Percentiles rank a stretch among this genome's conserved stretches.
These are phyloP conservation scores for Vimba vimba DNA, from an alignment of 2,113 vertebrate species.

Conservation along the genomic window DNA sequence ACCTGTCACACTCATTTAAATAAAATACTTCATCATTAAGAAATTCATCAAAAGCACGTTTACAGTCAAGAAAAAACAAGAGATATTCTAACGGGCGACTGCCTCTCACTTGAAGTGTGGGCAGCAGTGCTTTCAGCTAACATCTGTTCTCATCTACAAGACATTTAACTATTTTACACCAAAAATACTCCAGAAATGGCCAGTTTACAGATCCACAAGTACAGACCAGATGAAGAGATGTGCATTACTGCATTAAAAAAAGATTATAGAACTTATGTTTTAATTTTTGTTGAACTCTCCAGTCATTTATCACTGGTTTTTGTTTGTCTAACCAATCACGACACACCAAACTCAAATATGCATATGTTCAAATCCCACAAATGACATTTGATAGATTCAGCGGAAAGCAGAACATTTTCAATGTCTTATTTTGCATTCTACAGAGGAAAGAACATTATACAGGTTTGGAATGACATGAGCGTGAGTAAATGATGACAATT, in stretches of 20 bases:
- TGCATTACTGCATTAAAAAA: not conserved
- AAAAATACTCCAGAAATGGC: not conserved
- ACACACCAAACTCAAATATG: not conserved
- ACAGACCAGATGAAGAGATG: not conserved
- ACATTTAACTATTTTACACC: not conserved
- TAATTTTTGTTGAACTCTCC: no score
- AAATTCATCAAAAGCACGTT: not conserved
- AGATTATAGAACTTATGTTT: not conserved
- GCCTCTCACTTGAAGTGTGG: slow-evolving; percentile 3
- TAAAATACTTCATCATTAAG: slow-evolving; percentile 6
- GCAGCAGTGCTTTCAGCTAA: slow-evolving; percentile 26
- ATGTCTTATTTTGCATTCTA: not conserved
- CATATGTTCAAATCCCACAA: not conserved
- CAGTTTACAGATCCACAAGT: slow-evolving; percentile 10
- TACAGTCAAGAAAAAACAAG: slow-evolving; percentile 14
- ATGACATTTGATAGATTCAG: not conserved
- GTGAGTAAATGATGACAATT: not conserved
- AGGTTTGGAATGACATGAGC: not conserved
- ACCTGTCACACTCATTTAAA: slow-evolving; percentile 15
- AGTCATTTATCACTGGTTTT: not conserved
- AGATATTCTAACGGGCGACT: slow-evolving; percentile 3
- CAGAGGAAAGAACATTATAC: not conserved
- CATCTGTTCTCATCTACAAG: slow-evolving; percentile 26
- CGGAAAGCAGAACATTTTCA: no score
- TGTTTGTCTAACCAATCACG: not conserved